Evolutionary conservation across 2,113 vertebrate genomes (phyloP).

Genomic region (Rhagologus leucostigma): DNA sequence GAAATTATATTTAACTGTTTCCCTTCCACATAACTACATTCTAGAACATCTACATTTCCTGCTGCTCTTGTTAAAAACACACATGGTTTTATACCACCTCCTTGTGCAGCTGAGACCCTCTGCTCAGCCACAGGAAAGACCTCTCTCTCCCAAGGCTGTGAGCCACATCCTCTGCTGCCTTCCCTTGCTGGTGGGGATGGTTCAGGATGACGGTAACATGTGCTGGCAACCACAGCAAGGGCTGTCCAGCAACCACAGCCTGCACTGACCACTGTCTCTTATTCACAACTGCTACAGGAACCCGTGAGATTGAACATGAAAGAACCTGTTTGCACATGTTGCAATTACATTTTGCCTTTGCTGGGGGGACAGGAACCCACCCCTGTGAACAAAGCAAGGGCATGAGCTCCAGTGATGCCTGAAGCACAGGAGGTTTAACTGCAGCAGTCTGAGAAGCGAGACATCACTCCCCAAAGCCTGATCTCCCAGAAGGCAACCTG

Average conservation of each 20-base stretch:
- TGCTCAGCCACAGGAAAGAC: background rate
- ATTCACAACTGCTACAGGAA: background rate
- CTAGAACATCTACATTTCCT: background rate
- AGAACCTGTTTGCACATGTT: background rate
- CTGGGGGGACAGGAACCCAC: background rate
- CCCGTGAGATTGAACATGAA: accelerated
- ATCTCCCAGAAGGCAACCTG: background rate
- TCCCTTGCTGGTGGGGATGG: background rate
- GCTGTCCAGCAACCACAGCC: background rate
- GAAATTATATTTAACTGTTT: background rate
- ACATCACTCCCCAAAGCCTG: background rate
- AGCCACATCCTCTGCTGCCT: background rate
- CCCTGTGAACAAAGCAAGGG: background rate
- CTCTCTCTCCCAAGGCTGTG: background rate
- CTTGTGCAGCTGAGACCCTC: background rate
- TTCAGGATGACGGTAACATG: accelerated
- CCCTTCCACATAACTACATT: background rate
- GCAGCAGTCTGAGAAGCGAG: background rate
- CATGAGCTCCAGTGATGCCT: accelerated
- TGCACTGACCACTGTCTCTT: background rate
- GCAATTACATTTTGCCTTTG: background rate
- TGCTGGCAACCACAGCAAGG: background rate
- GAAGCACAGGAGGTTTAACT: background rate
- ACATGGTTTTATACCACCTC: background rate
- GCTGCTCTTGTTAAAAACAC: background rate